Base-by-base conservation (phyloP, 2,113 vertebrate genomes). In the Panurus biarmicus region DNA sequence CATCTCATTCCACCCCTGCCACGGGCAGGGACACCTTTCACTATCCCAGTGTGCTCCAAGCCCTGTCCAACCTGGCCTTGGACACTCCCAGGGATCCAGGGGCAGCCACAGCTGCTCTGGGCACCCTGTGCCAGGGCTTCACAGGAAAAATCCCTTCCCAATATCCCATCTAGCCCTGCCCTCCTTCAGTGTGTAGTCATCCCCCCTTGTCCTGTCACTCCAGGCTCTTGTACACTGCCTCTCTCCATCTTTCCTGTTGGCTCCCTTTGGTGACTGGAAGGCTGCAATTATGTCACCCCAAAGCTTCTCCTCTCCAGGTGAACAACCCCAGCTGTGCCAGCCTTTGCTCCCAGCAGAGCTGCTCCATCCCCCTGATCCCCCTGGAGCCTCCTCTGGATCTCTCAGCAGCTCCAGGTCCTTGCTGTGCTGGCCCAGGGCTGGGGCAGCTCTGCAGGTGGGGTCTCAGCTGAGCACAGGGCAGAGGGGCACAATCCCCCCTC, bases 141-240 rank as follows among this genome's bases (percentile, higher is more conserved):
- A 10, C 45, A 44, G 15, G 16, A 38, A 10, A 0, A 0, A 17
- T 38, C 74, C 0, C 13, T 25, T 3, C 26, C 45, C 23, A 45
- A 6, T 12, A 38, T 24, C 33, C 19, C 15, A 38, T 5, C 23
- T 1, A 57, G 0, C 7, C 15, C 31, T 28, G 3, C 12, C 4
- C 12, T 72, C 21, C 3, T 4, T 33, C 33, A 33, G 9, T 50
- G 14, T 1, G 26, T 0, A 38, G 8, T 33, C 33, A 44, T 80
- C 18, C 7, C 51, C 7, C 35, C 5, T 2, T 44, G 33, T 42
- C 44, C 67, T 65, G 22, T 3, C 12, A 26, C 35, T 65, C 22
- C 50, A 45, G 67, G 11, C 36, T 24, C 22, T 16, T 44, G 35
- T 19, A 3, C 42, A 7, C 11, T 36, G 18, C 9, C 58, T 25